Base-by-base conservation (phyloP, 2,113 vertebrate genomes). In the Proterorhinus semilunaris region DNA sequence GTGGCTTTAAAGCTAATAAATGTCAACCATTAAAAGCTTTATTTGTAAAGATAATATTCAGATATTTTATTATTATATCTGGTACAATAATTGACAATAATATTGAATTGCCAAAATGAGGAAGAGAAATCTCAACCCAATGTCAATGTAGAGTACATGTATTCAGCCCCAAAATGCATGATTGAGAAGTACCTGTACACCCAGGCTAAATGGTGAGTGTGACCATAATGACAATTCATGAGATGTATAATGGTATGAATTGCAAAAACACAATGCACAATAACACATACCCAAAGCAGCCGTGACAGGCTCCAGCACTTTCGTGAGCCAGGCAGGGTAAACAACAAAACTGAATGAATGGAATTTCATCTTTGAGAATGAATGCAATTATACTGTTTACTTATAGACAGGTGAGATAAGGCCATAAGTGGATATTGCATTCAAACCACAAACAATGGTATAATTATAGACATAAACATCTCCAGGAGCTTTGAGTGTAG, bases 341-440 rank as follows among this genome's bases (percentile, higher is more conserved):
- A 27, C 53, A 42, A 12, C 27, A 58, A 42, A 58, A 42, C 13
- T 55, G 53, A 42, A 6, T 58, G 55, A 58, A 58, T 42, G 27
- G 12, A 43, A 16, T 42, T 42, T 58, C 10, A 47, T 47, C 6
- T 47, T 47, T 47, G 7, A 47, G 46, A 47, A 47, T 47, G 46
- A 58, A 58, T 58, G 55, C 21, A 58, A 42, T 58, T 42, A 12
- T 36, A 57, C 54, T 57, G 27, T 57, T 57, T 57, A 57, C 21
- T 36, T 57, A 57, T 57, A 57, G 54, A 57, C 54, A 57, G 8
- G 17, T 57, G 21, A 57, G 5, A 8, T 36, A 16, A 54, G 16
- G 27, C 46, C 16, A 27, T 11, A 27, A 57, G 55, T 58, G 27
- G 11, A 58, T 13, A 58, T 15, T 58, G 27, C 27, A 58, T 58